Percentiles rank a stretch among this genome's conserved stretches.
Evolutionary conservation across 2,113 vertebrate genomes (phyloP).

Genomic region (Corythaixoides concolor): DNA sequence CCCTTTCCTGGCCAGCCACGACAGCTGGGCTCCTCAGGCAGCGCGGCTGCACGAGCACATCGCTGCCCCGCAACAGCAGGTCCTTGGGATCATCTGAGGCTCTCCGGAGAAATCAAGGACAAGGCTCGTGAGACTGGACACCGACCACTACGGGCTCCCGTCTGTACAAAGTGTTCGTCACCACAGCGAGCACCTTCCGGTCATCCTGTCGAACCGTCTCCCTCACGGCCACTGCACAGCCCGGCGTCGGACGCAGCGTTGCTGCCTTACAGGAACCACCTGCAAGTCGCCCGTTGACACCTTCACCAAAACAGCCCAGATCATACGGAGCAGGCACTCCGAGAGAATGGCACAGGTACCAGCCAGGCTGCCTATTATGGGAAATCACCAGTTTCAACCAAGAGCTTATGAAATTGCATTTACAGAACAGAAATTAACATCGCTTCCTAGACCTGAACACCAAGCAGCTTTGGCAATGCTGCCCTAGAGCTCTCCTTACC

Average conservation of each 20-base stretch:
- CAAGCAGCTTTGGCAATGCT: too few relatives aligned
- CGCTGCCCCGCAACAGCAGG: background rate
- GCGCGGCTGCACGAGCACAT: background rate
- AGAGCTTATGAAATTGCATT: background rate
- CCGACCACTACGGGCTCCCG: background rate
- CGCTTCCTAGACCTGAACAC: background rate
- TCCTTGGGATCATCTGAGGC: background rate
- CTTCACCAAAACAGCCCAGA: accelerated
- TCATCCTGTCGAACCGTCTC: too few relatives aligned
- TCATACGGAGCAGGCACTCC: accelerated
- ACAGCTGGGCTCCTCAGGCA: background rate
- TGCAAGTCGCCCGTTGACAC: background rate
- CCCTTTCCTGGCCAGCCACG: background rate
- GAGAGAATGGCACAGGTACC: too few relatives aligned
- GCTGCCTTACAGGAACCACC: background rate
- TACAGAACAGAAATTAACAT: too few relatives aligned
- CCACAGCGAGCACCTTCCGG: background rate
- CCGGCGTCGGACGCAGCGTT: accelerated
- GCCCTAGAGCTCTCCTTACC: background rate
- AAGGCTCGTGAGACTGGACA: background rate
- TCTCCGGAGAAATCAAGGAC: background rate
- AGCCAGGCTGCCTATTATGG: background rate
- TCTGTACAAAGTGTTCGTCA: background rate
- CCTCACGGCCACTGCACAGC: background rate
- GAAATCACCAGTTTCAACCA: background rate